Evolutionary conservation across 2,888 invertebrate species (phyloP), one percentile per base, ranked within the genome.

Genomic region (Boloria selene): DNA sequence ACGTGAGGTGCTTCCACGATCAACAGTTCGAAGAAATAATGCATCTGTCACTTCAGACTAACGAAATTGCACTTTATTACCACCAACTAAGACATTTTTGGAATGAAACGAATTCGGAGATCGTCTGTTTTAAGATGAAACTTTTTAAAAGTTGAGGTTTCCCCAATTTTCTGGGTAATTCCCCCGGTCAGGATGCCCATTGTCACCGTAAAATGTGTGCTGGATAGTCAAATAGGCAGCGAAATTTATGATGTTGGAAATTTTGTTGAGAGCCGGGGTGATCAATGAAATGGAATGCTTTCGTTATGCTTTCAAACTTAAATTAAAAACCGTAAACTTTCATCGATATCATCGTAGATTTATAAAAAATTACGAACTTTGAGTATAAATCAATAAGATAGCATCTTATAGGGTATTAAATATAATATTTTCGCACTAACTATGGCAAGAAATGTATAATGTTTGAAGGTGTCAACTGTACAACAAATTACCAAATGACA

Each of bases 181-280:
- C 75, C 67, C 70, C 65, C 69, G 70, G 72, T 70, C 72, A 69
- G 78, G 76, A 77, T 75, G 77, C 78, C 81, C 78, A 82, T 84
- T 83, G 84, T 84, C 80, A 80, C 79, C 80, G 79, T 75, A 78
- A 81, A 86, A 84, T 82, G 79, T 84, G 81, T 79, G 80, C 78
- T 76, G 78, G 80, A 80, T 81, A 81, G 81, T 81, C 81, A 68
- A 70, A 70, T 68, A 53, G 64, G 61, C 31, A 71, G 72, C 75
- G 74, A 77, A 83, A 85, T 84, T 84, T 84, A 85, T 80, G 78
- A 78, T 79, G 79, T 77, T 74, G 72, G 73, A 70, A 70, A 66
- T 60, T 69, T 49, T 13, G 60, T 56, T 61, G 61, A 69, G 55
- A 63, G 42, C 13, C 31, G 17, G 17, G 26, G 45, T 17, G 51